Percentiles rank a stretch among this genome's conserved stretches.
Conservation (phyloP, 2,888 invertebrate genomes). For the Uloborus plumipes region DNA sequence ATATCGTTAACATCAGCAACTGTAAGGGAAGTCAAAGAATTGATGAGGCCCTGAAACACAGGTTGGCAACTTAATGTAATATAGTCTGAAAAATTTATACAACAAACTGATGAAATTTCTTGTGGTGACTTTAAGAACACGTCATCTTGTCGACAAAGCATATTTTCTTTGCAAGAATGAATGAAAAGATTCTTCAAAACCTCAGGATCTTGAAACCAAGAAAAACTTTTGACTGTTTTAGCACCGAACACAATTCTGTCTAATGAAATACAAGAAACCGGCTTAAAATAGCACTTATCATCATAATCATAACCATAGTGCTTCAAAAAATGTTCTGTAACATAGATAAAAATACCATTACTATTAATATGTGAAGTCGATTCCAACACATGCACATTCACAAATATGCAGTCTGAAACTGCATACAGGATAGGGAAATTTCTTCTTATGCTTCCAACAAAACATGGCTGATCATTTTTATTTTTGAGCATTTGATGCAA, state of each 20-base stretch:
- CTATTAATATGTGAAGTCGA: background rate
- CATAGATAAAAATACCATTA: conserved; percentile 26
- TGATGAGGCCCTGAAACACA: conserved; percentile 30
- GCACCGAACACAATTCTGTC: conserved; percentile 47
- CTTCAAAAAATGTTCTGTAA: conserved; percentile 39
- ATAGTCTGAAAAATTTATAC: conserved; percentile 17
- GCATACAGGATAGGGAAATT: conserved; percentile 28
- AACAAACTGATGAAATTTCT: background rate
- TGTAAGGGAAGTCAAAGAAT: conserved; percentile 17
- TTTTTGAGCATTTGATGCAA: background rate
- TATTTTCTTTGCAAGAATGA: conserved; percentile 8
- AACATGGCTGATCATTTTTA: background rate
- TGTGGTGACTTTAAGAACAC: conserved; percentile 9
- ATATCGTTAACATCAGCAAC: conserved; percentile 14
- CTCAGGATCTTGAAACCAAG: conserved; percentile 38
- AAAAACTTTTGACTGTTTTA: conserved; percentile 35
- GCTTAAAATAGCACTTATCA: conserved; percentile 31
- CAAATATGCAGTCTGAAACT: conserved; percentile 30
- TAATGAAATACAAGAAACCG: conserved; percentile 27
- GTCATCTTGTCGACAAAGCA: conserved; percentile 37
- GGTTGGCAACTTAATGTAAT: conserved; percentile 48
- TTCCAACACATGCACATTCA: conserved; percentile 26
- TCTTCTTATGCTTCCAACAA: conserved; percentile 28
- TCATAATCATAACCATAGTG: conserved; percentile 31
- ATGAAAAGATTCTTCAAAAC: conserved; percentile 14